Conservation (phyloP, 2,113 vertebrate genomes). For the Ammodytes dubius region DNA sequence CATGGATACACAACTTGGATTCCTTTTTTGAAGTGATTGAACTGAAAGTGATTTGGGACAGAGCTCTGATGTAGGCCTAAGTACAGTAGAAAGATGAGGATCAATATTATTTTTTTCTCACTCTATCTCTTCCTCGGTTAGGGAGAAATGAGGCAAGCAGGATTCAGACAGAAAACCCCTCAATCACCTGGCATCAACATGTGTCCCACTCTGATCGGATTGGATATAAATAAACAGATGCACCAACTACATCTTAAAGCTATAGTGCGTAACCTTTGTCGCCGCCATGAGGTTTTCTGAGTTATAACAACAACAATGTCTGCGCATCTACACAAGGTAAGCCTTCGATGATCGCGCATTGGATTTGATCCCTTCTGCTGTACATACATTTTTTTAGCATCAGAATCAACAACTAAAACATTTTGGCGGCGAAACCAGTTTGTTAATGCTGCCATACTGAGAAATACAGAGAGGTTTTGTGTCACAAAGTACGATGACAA, state of each 20-base stretch:
- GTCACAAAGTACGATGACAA: no score
- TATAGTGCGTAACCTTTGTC: no score
- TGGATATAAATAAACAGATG: background rate
- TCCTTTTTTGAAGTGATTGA: background rate
- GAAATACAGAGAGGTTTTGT: no score
- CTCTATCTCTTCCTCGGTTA: conserved; percentile 6
- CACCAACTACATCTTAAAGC: background rate
- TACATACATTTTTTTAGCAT: no score
- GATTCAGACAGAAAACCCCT: conserved; percentile 15
- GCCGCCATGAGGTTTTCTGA: no score
- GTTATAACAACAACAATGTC: no score
- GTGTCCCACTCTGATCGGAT: background rate
- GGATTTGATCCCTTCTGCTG: no score
- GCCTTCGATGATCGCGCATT: no score
- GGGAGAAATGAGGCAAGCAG: conserved; percentile 24
- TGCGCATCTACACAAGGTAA: no score
- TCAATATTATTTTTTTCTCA: background rate
- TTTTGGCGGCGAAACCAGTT: no score
- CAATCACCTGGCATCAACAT: conserved; percentile 36
- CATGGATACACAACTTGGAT: background rate
- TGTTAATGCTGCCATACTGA: no score
- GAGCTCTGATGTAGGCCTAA: conserved; percentile 20
- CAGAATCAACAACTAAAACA: no score
- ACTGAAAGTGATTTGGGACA: conserved; percentile 8
- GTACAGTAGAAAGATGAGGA: background rate